Base-by-base conservation (phyloP, 2,888 invertebrate species). In the Patella ulyssiponensis region DNA sequence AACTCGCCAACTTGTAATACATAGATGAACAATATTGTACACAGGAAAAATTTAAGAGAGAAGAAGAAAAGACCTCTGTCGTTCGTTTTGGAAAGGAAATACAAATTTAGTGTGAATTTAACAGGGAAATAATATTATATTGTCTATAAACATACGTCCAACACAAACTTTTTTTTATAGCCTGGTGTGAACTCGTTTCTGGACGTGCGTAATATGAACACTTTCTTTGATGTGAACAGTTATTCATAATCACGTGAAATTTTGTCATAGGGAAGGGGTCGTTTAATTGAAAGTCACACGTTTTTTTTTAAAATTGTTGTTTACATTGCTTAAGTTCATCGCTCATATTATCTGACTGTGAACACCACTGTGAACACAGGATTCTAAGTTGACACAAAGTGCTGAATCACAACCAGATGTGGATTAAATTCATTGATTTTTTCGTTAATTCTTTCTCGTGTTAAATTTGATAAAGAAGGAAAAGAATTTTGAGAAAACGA, bases 281-380 rank as follows among this genome's bases (percentile, higher is more conserved):
- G 23, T 64, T 12, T 64, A 23, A 64, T 64, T 64, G 64, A 64
- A 64, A 64, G 44, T 64, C 11, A 64, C 64, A 64, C 64, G 20
- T 11, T 64, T 64, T 64, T 64, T 64, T 20, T n/a, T 64, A 12
- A 23, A 64, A 23, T 23, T 64, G 23, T 64, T 64, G 44, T 64
- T 64, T 64, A 23, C 23, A 64, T 64, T 64, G 20, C 64, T 64
- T 64, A 64, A 64, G 64, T 64, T 64, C 64, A 64, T 64, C 64
- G 23, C 23, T 64, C 17, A 64, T 64, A 64, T 23, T 23, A 23
- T 64, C 23, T 64, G 11, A 23, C 20, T 23, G 64, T 64, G 64
- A 64, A 64, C 64, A 64, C 64, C 23, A 23, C 64, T 64, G 64
- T 12, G 64, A 4, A 23, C 44, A 44, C 44, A 44, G 44, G 44